These are phyloP conservation scores for Abrostola triplasia DNA, from an alignment of 2,888 invertebrate genomes.

Conservation along the genomic window DNA sequence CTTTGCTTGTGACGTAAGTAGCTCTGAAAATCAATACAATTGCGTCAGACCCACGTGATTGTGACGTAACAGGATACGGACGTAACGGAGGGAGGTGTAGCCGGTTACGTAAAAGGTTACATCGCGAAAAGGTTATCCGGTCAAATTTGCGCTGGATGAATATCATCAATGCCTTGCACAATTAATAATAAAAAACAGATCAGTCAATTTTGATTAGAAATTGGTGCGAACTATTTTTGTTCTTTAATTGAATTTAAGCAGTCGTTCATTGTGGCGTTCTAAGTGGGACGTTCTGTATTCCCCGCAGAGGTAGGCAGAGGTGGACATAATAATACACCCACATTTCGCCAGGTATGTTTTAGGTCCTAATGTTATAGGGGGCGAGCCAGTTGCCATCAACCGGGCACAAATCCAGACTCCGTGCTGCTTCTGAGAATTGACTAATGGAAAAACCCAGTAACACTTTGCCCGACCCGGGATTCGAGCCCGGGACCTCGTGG, in stretches of 20 bases:
- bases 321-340: too few relatives aligned
- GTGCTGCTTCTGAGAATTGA: too few relatives aligned
- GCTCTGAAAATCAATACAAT: slow-evolving; percentile 1
- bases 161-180: background rate
- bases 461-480: too few relatives aligned
- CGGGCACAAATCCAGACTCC: too few relatives aligned
- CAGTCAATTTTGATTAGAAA: background rate
- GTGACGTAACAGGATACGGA: slow-evolving; percentile 2
- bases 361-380: too few relatives aligned
- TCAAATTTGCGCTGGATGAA: background rate
- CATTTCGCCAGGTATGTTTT: too few relatives aligned
- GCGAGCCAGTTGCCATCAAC: too few relatives aligned
- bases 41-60: background rate
- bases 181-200: background rate
- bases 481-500: too few relatives aligned
- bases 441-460: too few relatives aligned
- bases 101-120: background rate
- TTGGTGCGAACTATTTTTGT: background rate
- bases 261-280: too few relatives aligned
- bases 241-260: background rate
- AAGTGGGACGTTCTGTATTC: too few relatives aligned
- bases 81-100: slow-evolving; percentile 1
- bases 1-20: background rate
- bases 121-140: background rate
- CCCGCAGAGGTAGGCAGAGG: too few relatives aligned